phyloP scores from a whole-genome alignment of 2,888 invertebrate species.

The Lasioglossum figueresi region DNA sequence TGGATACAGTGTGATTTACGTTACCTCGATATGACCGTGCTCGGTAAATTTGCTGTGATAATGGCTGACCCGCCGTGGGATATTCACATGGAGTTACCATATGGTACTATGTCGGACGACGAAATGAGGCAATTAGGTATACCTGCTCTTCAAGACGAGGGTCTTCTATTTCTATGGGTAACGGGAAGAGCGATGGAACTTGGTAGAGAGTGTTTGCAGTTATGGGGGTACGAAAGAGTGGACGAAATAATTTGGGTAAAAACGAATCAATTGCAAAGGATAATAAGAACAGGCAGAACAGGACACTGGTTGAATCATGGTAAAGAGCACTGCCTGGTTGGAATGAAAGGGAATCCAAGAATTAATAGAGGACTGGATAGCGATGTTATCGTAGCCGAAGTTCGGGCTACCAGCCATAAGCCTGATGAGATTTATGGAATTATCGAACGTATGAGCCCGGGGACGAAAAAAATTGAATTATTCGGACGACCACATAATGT shows the following conservation, averaged over 20 bases:
- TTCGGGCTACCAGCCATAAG: slow-evolving; percentile 98
- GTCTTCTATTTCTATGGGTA: slow-evolving; percentile 98
- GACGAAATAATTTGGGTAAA: slow-evolving; percentile 99
- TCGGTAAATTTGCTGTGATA: slow-evolving; percentile 98
- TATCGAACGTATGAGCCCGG: slow-evolving; percentile 97
- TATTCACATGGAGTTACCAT: slow-evolving; percentile 99
- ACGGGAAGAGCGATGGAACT: slow-evolving; percentile 98
- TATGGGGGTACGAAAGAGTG: slow-evolving; percentile 98
- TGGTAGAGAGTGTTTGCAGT: slow-evolving; percentile 96
- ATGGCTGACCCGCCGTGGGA: slow-evolving; percentile 99
- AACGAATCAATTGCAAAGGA: slow-evolving; percentile 98
- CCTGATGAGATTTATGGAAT: slow-evolving; percentile 99
- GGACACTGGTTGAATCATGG: slow-evolving; percentile 99
- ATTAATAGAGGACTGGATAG: slow-evolving; percentile 97
- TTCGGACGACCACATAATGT: slow-evolving; percentile 99
- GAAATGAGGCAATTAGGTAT: slow-evolving; percentile 98
- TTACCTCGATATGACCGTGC: slow-evolving; percentile 94
- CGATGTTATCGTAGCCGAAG: slow-evolving; percentile 99
- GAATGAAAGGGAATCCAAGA: slow-evolving; percentile 97
- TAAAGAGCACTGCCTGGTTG: slow-evolving; percentile 98
- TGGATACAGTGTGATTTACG: slow-evolving; percentile 99
- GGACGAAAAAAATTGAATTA: slow-evolving; percentile 97
- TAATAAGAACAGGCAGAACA: slow-evolving; percentile 97
- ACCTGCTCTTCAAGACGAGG: slow-evolving; percentile 97
- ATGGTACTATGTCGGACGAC: slow-evolving; percentile 99